Conservation (phyloP, 2,888 invertebrate species). For the Philopedon plagiatum region DNA sequence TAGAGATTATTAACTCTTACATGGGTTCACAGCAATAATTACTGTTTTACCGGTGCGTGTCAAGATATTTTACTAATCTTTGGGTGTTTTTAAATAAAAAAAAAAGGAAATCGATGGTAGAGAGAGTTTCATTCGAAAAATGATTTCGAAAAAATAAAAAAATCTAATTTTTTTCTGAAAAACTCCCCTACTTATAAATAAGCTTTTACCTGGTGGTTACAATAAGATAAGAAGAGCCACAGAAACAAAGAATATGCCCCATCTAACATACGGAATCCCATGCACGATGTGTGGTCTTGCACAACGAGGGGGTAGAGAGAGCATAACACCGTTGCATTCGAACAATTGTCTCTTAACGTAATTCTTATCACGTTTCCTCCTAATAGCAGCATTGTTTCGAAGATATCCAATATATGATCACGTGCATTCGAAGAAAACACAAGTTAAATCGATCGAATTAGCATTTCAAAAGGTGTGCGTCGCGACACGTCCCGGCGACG, state of each 20-base stretch:
- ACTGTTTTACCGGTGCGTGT: neutral
- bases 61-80: neutral
- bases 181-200: too few species aligned
- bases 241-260: too few species aligned
- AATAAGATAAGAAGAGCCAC: too few species aligned
- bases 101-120: too few species aligned
- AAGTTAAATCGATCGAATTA: slow-evolving; percentile 37
- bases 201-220: too few species aligned
- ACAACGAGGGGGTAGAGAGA: neutral
- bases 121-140: too few species aligned
- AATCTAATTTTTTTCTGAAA: too few species aligned
- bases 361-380: slow-evolving; percentile 35
- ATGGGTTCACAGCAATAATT: neutral
- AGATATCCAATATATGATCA: slow-evolving; percentile 24
- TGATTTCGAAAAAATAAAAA: too few species aligned
- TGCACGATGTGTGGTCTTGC: neutral
- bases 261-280: too few species aligned
- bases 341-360: slow-evolving; percentile 16
- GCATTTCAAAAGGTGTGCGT: slow-evolving; percentile 34
- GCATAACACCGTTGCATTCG: slow-evolving; percentile 2
- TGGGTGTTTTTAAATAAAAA: too few species aligned
- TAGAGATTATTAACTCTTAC: neutral
- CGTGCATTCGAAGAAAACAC: slow-evolving; percentile 43
- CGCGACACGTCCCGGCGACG: neutral
- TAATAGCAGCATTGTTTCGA: slow-evolving; percentile 38